Conservation (phyloP, 1,140 invertebrate genomes). For the Wasmannia auropunctata region DNA sequence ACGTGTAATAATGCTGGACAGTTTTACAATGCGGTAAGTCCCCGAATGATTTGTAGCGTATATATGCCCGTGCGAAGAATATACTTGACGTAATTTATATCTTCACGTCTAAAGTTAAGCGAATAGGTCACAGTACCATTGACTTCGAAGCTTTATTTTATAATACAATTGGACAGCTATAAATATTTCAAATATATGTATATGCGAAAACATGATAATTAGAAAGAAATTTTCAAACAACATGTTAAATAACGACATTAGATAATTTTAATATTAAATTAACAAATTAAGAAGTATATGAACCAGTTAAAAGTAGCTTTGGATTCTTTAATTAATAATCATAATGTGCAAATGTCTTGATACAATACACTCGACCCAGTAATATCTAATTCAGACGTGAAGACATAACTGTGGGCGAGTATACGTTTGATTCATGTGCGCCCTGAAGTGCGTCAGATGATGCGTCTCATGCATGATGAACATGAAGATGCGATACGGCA, state of each 20-base stretch:
- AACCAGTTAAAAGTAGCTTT: background rate
- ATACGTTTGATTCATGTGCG: conserved; percentile 55
- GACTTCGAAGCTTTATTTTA: background rate
- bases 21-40: background rate
- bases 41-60: background rate
- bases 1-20: background rate
- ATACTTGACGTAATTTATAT: background rate
- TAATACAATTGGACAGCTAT: background rate
- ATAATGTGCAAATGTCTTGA: conserved; percentile 3
- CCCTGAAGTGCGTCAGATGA: conserved; percentile 66
- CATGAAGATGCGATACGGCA: conserved; percentile 17
- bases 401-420: background rate
- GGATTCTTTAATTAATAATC: background rate
- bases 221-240: background rate
- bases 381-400: background rate
- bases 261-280: background rate
- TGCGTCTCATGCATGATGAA: conserved; percentile 67
- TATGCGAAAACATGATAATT: background rate
- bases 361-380: conserved; percentile 40
- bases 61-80: background rate
- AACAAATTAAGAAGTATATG: background rate
- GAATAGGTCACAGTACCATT: background rate
- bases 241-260: background rate
- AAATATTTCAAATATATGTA: background rate
- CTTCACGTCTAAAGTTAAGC: background rate